These are phyloP conservation scores for Chondrilla cf. caribensis DNA, from an alignment of 37 sponge, comb jelly and placozoan species.

Conservation along the genomic window DNA sequence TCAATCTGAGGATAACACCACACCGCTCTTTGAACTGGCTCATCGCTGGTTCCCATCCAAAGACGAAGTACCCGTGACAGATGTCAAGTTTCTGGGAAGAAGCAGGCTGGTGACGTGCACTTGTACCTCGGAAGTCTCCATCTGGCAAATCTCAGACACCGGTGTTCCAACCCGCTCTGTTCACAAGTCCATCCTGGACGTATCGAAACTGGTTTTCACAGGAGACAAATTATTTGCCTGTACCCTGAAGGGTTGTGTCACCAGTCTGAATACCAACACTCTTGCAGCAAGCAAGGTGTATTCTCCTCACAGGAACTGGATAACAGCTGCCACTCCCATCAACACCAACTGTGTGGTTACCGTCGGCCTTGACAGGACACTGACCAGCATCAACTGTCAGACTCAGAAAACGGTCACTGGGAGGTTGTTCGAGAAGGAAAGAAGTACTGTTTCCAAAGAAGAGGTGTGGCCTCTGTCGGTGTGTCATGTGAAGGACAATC, in stretches of 20 bases:
- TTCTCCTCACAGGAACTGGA: constrained; percentile 47
- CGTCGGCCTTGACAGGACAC: constrained; percentile 35
- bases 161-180: not conserved
- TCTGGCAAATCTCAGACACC: not conserved
- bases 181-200: constrained; percentile 1
- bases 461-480: constrained; percentile 46
- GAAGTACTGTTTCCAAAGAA: not conserved
- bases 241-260: constrained; percentile 51
- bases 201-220: constrained; percentile 36
- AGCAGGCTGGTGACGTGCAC: not conserved
- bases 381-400: not conserved
- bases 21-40: not conserved
- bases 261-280: constrained; percentile 1
- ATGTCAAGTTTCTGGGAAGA: constrained; percentile 11
- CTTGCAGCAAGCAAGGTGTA: not conserved
- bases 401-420: not conserved
- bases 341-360: constrained; percentile 5
- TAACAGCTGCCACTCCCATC: constrained; percentile 24
- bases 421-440: too few relatives aligned
- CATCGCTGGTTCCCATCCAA: not conserved
- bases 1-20: not conserved
- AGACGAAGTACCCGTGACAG: not conserved
- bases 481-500: constrained; percentile 4
- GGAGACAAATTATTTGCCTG: constrained; percentile 23
- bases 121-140: not conserved